These are phyloP conservation scores for Drosophila cognata DNA, from an alignment of 2,888 invertebrate genomes.

Conservation along the genomic window DNA sequence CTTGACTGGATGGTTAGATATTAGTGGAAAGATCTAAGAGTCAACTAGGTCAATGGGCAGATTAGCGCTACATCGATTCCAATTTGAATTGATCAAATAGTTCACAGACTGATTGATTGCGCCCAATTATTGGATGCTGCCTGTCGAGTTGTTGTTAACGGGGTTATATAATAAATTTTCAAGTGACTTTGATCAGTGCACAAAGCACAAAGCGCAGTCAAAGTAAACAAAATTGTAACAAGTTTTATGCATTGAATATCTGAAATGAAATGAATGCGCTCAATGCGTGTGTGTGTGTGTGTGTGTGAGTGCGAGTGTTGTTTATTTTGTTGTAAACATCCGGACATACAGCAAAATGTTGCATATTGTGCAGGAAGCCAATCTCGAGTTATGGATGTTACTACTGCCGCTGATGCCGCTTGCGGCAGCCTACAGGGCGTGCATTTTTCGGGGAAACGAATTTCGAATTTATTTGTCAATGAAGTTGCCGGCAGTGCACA, in stretches of 20 bases:
- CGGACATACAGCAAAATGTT: constrained; percentile 79
- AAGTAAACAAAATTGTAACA: constrained; percentile 73
- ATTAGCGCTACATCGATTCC: constrained; percentile 70
- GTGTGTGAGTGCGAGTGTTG: constrained; percentile 39
- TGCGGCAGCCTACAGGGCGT: constrained; percentile 63
- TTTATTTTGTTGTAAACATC: constrained; percentile 81
- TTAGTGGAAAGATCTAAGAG: constrained; percentile 43
- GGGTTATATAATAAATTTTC: constrained; percentile 76
- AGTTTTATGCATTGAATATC: constrained; percentile 56
- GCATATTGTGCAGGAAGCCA: constrained; percentile 78
- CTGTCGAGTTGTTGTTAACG: constrained; percentile 47
- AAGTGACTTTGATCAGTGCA: constrained; percentile 74
- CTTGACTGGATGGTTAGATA: constrained; percentile 17
- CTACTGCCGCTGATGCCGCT: constrained; percentile 22
- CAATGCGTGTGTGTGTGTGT: constrained; percentile 1
- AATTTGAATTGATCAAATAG: constrained; percentile 56
- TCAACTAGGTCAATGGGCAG: constrained; percentile 76
- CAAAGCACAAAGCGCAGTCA: constrained; percentile 39
- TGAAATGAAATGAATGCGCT: constrained; percentile 35
- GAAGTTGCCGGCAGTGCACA: constrained; percentile 75
- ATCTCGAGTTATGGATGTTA: constrained; percentile 49
- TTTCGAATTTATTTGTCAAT: constrained; percentile 77
- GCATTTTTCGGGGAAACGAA: constrained; percentile 54
- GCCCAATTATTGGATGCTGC: constrained; percentile 64
- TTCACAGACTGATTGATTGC: constrained; percentile 71